phyloP scores from a whole-genome alignment of 2,888 invertebrate genomes.

The Drosophila flavopinicola region DNA sequence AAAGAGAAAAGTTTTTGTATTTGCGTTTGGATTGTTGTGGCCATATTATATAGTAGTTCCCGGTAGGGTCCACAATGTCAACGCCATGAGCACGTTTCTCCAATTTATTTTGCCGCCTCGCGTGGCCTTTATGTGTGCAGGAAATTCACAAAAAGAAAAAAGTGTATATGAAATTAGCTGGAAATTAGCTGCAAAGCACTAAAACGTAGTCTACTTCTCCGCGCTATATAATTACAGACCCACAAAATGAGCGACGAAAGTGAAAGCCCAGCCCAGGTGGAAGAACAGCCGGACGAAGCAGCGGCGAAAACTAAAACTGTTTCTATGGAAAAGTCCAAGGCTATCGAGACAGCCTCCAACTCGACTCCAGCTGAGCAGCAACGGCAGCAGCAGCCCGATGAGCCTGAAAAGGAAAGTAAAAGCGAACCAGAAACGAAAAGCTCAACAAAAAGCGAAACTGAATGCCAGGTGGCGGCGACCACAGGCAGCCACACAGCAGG shows the following conservation, averaged over 20 bases:
- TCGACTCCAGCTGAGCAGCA: conserved; percentile 8
- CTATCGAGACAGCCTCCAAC: conserved; percentile 20
- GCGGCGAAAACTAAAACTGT: conserved; percentile 15
- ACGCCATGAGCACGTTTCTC: conserved; percentile 72
- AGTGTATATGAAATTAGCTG: conserved; percentile 76
- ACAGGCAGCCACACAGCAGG: conserved; percentile 23
- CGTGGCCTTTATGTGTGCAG: conserved; percentile 45
- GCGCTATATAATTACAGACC: conserved; percentile 65
- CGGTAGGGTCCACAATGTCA: conserved; percentile 63
- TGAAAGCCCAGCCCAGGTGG: conserved; percentile 14
- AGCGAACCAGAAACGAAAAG: neutral
- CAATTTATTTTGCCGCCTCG: conserved; percentile 62
- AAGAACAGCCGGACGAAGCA: neutral
- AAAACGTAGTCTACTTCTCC: conserved; percentile 64
- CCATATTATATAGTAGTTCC: conserved; percentile 4
- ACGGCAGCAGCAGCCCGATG: conserved; percentile 3
- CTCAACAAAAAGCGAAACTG: conserved; percentile 22
- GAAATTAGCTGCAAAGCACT: conserved; percentile 64
- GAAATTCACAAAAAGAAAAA: conserved; percentile 38
- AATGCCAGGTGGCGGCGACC: conserved; percentile 1
- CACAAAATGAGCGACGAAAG: conserved; percentile 47
- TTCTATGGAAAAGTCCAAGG: conserved; percentile 15
- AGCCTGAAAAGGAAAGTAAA: conserved; percentile 11
- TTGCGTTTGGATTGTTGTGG: conserved; percentile 40
- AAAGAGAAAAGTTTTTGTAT: conserved; percentile 25